A percentile compares a stretch with the other conserved stretches of the same genome.
phyloP scores from a whole-genome alignment of 2,888 invertebrate species.

The Synanthedon formicaeformis region DNA sequence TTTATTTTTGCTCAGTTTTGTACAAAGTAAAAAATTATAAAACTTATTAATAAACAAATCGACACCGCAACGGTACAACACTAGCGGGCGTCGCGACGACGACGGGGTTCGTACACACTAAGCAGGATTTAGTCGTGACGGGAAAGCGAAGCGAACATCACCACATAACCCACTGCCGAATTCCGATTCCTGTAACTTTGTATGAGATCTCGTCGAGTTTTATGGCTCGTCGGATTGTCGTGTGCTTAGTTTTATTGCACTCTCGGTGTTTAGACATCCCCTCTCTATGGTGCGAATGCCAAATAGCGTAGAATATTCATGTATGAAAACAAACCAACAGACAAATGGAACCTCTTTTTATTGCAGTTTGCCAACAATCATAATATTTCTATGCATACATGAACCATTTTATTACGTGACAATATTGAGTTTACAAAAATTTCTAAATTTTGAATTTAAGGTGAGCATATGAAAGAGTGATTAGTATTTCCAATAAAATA shows the following conservation, averaged over 20 bases:
- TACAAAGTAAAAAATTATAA: too few species aligned
- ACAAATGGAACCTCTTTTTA: constrained; percentile 31
- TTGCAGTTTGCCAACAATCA: constrained; percentile 30
- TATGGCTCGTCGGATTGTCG: constrained; percentile 56
- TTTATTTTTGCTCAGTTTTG: too few species aligned
- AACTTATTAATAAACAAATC: too few species aligned
- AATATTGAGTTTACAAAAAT: too few species aligned
- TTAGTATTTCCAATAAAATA: too few species aligned
- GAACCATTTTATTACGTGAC: not conserved
- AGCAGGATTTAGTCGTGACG: constrained; percentile 53
- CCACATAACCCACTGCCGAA: constrained; percentile 12
- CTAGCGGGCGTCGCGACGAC: constrained; percentile 13
- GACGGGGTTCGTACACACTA: constrained; percentile 20
- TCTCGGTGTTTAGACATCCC: constrained; percentile 44
- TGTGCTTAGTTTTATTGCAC: constrained; percentile 65
- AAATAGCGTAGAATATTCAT: constrained; percentile 55
- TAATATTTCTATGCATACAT: constrained; percentile 9
- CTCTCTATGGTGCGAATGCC: constrained; percentile 34
- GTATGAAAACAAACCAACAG: constrained; percentile 35
- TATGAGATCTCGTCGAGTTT: constrained; percentile 34
- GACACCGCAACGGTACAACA: too few species aligned
- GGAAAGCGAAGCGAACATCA: constrained; percentile 61
- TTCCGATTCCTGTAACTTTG: constrained; percentile 23
- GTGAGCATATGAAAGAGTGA: too few species aligned
- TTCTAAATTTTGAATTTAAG: too few species aligned